phyloP scores from a whole-genome alignment of 2,113 vertebrate genomes.

The Mellivora capensis region DNA sequence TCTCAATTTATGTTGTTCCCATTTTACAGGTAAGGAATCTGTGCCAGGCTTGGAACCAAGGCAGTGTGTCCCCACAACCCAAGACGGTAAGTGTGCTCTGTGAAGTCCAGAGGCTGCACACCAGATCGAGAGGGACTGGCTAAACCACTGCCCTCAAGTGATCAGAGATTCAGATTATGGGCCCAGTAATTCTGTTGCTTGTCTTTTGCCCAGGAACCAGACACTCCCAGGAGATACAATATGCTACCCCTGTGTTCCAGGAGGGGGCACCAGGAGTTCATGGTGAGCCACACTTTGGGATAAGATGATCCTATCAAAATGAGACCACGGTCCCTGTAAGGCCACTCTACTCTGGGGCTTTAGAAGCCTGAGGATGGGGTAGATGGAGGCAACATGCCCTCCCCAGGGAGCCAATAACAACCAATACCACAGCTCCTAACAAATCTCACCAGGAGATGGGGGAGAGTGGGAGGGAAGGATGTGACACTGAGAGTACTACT shows the following conservation, averaged over 20 bases:
- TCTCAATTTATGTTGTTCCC: background rate
- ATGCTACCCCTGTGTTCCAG: constrained; percentile 52
- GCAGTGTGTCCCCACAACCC: background rate
- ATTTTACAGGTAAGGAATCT: background rate
- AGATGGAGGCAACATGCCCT: too few species aligned
- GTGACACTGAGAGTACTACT: background rate
- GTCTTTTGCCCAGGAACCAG: constrained; percentile 55
- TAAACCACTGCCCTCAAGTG: background rate
- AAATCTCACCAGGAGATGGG: background rate
- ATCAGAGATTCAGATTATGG: background rate
- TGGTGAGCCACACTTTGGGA: background rate
- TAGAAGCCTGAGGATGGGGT: background rate
- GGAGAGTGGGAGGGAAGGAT: too few species aligned
- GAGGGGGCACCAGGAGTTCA: background rate
- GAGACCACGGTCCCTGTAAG: background rate
- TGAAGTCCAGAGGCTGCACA: background rate
- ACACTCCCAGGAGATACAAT: constrained; percentile 64
- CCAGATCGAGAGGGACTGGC: background rate
- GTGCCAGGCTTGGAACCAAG: background rate
- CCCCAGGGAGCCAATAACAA: background rate
- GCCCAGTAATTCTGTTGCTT: background rate
- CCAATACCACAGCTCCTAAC: background rate
- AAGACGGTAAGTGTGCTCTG: background rate
- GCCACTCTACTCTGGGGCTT: background rate
- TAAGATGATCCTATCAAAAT: background rate